Percentiles rank a stretch among this genome's conserved stretches.
Evolutionary conservation across 2,113 vertebrate species (phyloP).

Genomic region (Sitta europaea): DNA sequence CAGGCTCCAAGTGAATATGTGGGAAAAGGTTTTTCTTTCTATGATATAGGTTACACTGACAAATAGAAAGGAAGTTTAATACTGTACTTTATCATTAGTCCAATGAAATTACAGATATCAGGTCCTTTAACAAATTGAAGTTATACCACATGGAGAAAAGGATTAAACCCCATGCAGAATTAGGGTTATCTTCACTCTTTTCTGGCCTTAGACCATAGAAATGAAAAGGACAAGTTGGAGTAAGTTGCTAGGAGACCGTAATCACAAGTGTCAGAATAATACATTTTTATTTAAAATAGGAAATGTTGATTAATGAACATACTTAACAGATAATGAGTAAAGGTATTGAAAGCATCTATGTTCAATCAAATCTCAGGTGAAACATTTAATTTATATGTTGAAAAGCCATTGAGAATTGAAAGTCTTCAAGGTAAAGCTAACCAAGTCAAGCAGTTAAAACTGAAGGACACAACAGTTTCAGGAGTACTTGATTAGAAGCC

Average conservation of each 20-base stretch:
- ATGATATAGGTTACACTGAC: neutral
- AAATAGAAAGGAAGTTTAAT: constrained; percentile 17
- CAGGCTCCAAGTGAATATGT: neutral
- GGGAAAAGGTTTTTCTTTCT: constrained; percentile 9
- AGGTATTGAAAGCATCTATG: constrained; percentile 42
- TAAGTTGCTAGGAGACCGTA: constrained; percentile 59
- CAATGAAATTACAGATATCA: constrained; percentile 35
- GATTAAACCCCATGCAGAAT: constrained; percentile 16
- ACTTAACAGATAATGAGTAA: constrained; percentile 39
- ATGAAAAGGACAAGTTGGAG: neutral
- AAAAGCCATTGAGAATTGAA: constrained; percentile 20
- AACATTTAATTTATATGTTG: constrained; percentile 33
- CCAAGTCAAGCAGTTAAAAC: neutral
- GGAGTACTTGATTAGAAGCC: neutral
- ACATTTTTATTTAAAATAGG: constrained; percentile 59
- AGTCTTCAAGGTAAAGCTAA: constrained; percentile 31
- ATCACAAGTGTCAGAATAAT: constrained; percentile 53
- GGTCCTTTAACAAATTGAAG: constrained; percentile 29
- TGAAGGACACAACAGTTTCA: neutral
- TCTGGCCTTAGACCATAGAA: neutral
- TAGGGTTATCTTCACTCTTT: neutral
- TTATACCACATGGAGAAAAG: constrained; percentile 18
- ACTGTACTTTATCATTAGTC: constrained; percentile 22
- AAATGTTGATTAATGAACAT: constrained; percentile 57
- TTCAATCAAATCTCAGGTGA: constrained; percentile 27